phyloP scores from a whole-genome alignment of 2,797 vertebrate genomes.

The Sebastes matsubarae region DNA sequence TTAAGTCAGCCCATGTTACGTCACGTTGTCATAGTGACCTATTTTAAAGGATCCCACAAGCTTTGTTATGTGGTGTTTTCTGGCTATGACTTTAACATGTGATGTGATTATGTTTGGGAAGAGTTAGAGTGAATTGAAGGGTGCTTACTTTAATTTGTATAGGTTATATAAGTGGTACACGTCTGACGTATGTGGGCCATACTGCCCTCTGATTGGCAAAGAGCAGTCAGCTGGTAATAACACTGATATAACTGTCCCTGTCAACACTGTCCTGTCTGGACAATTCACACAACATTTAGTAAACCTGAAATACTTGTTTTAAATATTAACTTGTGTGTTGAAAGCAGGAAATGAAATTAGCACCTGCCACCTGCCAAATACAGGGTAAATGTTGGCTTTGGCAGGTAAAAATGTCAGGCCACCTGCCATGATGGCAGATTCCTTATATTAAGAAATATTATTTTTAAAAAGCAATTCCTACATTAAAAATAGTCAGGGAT shows the following conservation, averaged over 20 bases:
- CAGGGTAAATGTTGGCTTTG: too few species aligned
- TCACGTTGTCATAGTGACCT: constrained; percentile 7
- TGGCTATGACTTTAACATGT: rapidly evolving
- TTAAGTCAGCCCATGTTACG: constrained; percentile 1
- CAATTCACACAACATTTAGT: not conserved
- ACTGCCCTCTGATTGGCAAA: not conserved
- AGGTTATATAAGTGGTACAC: constrained; percentile 26
- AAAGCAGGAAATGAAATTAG: too few species aligned
- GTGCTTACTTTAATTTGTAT: not conserved
- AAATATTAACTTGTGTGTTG: not conserved
- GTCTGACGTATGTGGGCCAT: constrained; percentile 3
- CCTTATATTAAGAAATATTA: too few species aligned
- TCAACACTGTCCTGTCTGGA: not conserved
- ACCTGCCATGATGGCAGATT: too few species aligned
- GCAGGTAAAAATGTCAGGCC: too few species aligned
- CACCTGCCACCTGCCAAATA: too few species aligned
- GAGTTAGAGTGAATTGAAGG: not conserved
- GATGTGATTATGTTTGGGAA: rapidly evolving
- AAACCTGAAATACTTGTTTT: not conserved
- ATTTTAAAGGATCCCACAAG: rapidly evolving
- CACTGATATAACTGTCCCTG: constrained; percentile 23
- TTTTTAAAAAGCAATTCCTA: too few species aligned
- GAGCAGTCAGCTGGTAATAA: not conserved
- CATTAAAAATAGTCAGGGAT: too few species aligned
- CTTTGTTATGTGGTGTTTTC: not conserved